Evolutionary conservation across 2,888 invertebrate genomes (phyloP).

Genomic region (Isoperla grammatica): DNA sequence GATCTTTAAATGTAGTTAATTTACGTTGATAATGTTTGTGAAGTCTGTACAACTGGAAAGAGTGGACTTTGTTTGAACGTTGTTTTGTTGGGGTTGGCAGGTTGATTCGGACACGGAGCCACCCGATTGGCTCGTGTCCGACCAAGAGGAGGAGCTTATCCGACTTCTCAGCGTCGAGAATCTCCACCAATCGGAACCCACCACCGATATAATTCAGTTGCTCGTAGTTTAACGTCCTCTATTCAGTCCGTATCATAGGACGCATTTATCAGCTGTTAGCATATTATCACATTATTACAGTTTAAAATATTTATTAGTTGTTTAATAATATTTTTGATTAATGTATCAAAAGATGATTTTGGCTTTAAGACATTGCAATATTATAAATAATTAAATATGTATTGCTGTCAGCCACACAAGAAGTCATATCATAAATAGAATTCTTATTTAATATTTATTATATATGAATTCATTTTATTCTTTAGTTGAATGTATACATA

Average conservation of each 20-base stretch:
- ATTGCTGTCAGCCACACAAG: no score
- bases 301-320: no score
- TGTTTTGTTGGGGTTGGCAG: slow-evolving; percentile 28
- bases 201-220: slow-evolving; percentile 29
- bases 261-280: no score
- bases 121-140: slow-evolving; percentile 65
- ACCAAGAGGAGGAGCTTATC: slow-evolving; percentile 71
- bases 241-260: not conserved
- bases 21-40: slow-evolving; percentile 38
- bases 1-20: slow-evolving; percentile 38
- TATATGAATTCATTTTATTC: no score
- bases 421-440: no score
- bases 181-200: slow-evolving; percentile 33
- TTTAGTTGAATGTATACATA: no score
- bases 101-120: slow-evolving; percentile 56
- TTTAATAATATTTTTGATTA: no score
- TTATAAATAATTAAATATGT: no score
- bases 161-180: slow-evolving; percentile 58
- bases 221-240: slow-evolving; percentile 24
- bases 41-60: slow-evolving; percentile 28
- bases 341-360: no score
- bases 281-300: no score
- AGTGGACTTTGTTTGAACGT: slow-evolving; percentile 23
- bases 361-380: no score
- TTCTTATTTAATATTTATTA: no score